These are phyloP conservation scores for Leucoma salicis DNA, from an alignment of 2,888 invertebrate species.

Conservation along the genomic window DNA sequence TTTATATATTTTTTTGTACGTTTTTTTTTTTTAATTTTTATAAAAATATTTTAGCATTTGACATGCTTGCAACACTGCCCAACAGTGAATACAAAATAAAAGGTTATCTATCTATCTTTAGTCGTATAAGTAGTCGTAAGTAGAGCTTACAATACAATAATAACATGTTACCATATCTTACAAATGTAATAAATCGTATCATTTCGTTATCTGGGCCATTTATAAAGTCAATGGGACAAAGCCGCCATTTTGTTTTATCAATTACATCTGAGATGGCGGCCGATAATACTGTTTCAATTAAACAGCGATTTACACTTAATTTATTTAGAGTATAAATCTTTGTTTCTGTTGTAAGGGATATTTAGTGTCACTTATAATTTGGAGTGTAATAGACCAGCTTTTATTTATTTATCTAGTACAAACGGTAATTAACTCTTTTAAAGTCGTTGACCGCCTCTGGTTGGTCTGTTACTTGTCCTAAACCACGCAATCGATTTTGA, in stretches of 20 bases:
- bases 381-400: background rate
- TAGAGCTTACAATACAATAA: background rate
- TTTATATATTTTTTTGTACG: no score
- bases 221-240: constrained; percentile 28
- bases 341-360: background rate
- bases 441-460: no score
- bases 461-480: no score
- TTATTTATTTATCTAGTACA: no score
- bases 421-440: no score
- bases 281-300: constrained; percentile 31
- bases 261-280: constrained; percentile 11
- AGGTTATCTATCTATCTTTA: no score
- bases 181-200: constrained; percentile 24
- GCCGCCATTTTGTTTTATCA: constrained; percentile 20
- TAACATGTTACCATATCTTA: constrained; percentile 4
- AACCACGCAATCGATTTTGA: no score
- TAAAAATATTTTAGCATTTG: no score
- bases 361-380: constrained; percentile 1
- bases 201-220: constrained; percentile 25
- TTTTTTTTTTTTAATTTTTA: no score
- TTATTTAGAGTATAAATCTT: constrained; percentile 25
- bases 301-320: constrained; percentile 15
- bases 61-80: no score
- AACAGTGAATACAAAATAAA: no score
- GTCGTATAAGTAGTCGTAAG: no score